Evolutionary conservation across 2,888 invertebrate genomes (phyloP), one percentile per base, ranked within the genome.

Genomic region (Drosophila engyochracea): DNA sequence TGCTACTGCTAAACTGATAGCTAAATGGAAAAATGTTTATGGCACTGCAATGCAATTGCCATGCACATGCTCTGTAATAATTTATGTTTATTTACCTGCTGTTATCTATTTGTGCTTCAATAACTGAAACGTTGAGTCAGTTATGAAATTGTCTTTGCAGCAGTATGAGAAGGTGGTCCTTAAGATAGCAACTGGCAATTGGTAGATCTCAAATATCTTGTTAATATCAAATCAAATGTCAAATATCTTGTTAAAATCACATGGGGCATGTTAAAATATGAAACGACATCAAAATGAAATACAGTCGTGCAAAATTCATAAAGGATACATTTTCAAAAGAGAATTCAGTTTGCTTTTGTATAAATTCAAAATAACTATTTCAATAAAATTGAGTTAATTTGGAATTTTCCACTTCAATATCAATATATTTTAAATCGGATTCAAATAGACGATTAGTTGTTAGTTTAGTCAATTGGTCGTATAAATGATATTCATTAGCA

Each of bases 171-270:
- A 19, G 2, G 30, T 16, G 25, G 22, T 25, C 39, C 19, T 37
- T 22, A 25, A 22, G n/a, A 5, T 49, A 60, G 53, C 35, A 53
- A 63, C 22, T 47, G 25, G 55, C 10, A n/a, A 41, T 61, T 68
- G 68, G 49, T 28, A 28, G 25, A 25, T 87, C 81, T 87, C 88
- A 76, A 81, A 79, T 74, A 85, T 57, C 69, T 79, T 77, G 70
- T 87, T 73, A 79, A 79, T 83, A 83, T 72, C 68, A 37, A n/a
- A n/a, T n/a, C 70, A 82, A 82, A 73, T 87, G 79, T 87, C 88
- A 76, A 81, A 79, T 74, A 85, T 57, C 69, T 79, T 77, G 70
- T 87, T 73, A 79, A 79, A 85, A 83, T 72, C 68, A 37, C 31
- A 37, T 31, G 22, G 22, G 10, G 30, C 19, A 25, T 30, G n/a